A percentile compares a stretch with the other conserved stretches of the same genome.
Conservation (phyloP, 2,888 invertebrate species). For the Apotomis turbidana region DNA sequence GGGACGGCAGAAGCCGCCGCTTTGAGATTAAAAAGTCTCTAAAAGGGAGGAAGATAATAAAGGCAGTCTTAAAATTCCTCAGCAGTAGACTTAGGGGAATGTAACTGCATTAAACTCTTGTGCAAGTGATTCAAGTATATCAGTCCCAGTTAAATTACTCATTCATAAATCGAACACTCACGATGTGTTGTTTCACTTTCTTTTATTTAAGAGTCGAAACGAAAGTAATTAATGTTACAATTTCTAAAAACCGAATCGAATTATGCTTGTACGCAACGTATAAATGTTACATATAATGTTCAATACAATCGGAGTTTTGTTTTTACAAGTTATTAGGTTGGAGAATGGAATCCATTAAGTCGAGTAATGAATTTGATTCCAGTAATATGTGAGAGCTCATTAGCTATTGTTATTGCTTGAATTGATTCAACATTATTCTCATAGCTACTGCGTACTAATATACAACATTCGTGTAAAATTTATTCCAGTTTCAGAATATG, state of each 20-base stretch:
- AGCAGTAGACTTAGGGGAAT: constrained; percentile 16
- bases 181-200: constrained; percentile 30
- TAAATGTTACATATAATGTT: neutral
- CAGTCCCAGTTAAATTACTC: constrained; percentile 19
- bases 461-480: constrained; percentile 28
- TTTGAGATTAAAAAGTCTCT: constrained; percentile 22
- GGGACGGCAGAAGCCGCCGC: constrained; percentile 9
- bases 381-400: constrained; percentile 29
- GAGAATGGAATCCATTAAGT: constrained; percentile 4
- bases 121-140: constrained; percentile 16
- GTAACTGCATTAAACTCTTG: constrained; percentile 21
- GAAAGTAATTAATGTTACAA: constrained; percentile 13
- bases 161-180: constrained; percentile 13
- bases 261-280: too few species aligned
- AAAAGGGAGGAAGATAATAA: constrained; percentile 20
- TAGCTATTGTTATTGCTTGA: constrained; percentile 33
- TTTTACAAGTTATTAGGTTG: neutral
- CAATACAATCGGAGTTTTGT: neutral
- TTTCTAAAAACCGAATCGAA: constrained; percentile 9
- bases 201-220: constrained; percentile 28
- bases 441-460: constrained; percentile 9
- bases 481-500: constrained; percentile 20
- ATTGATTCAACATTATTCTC: constrained; percentile 28
- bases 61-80: constrained; percentile 17
- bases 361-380: constrained; percentile 23